Base-by-base conservation (phyloP, 2,888 invertebrate genomes). In the Caenorhabditis sp. region DNA sequence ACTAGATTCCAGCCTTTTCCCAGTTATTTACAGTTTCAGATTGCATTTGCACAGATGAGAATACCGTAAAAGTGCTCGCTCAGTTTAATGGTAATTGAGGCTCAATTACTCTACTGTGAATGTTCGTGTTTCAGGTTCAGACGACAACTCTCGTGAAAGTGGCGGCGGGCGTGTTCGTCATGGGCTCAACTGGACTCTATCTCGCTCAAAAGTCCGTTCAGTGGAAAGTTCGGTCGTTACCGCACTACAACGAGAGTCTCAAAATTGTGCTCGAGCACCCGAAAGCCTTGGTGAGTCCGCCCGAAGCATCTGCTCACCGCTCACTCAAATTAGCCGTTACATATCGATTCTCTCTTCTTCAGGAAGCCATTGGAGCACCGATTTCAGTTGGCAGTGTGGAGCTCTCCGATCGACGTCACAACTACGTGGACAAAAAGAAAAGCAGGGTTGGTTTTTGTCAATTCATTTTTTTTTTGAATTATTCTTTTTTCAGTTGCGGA, bases 321-420 rank as follows among this genome's bases (percentile, higher is more conserved):
- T n/a, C n/a, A n/a, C n/a, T n/a, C 41, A 15, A 65, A 65, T 65
- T 55, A 65, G 58, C 53, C n/a, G 15, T 9, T 35, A 52, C 20
- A 17, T 45, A 63, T 50, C 46, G 53, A 73, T 52, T 39, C 6
- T 53, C 20, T n/a, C 55, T 35, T n/a, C n/a, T n/a, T n/a, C 52
- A 83, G 79, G 80, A 79, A 37, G 77, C 78, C 5, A 76, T 88
- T 26, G 88, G 88, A 17, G 68, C 78, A 15, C 88, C 88, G 11
- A 86, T 88, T 70, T 75, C 82, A 45, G 72, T 88, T 11, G 88
- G 88, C 24, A 68, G 75, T 32, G 83, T 88, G 13, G 85, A 88
- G 59, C 56, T 87, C 15, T 70, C 82, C 2, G 88, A 88, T 75
- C 73, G 86, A 20, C 53, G 30, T 48, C 79, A 82, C 50, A 88